These are phyloP conservation scores for Hipposideros armiger DNA, from an alignment of 2,113 vertebrate genomes.

Conservation along the genomic window DNA sequence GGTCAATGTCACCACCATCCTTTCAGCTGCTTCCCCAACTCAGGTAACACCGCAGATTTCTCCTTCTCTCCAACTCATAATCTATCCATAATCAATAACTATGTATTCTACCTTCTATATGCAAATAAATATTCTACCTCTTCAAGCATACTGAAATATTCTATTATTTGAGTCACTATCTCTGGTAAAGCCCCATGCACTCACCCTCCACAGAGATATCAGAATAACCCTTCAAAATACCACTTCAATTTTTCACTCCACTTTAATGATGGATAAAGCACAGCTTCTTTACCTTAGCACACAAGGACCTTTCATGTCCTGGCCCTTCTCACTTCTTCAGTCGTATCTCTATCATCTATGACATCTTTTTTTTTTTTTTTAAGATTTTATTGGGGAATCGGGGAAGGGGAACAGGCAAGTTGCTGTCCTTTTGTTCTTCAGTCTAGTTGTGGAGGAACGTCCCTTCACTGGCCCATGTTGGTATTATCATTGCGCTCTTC, in stretches of 20 bases:
- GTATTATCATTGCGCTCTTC: too few species aligned
- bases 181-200: not conserved
- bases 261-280: not conserved
- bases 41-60: not conserved
- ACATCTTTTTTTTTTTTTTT: not conserved
- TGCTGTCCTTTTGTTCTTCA: too few species aligned
- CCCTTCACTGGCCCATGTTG: too few species aligned
- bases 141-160: not conserved
- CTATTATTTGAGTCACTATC: not conserved
- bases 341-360: not conserved
- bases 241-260: not conserved
- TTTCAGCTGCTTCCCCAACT: not conserved
- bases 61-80: not conserved
- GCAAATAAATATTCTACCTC: conserved; percentile 16
- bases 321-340: not conserved
- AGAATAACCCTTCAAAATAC: not conserved
- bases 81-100: not conserved
- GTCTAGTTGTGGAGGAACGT: too few species aligned
- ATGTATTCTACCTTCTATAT: not conserved
- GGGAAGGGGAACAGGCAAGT: too few species aligned
- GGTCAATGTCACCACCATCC: not conserved
- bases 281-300: not conserved
- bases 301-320: not conserved
- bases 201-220: not conserved
- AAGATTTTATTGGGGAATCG: too few species aligned